Conservation (phyloP, 2,797 vertebrate genomes). For the Megalops cyprinoides region DNA sequence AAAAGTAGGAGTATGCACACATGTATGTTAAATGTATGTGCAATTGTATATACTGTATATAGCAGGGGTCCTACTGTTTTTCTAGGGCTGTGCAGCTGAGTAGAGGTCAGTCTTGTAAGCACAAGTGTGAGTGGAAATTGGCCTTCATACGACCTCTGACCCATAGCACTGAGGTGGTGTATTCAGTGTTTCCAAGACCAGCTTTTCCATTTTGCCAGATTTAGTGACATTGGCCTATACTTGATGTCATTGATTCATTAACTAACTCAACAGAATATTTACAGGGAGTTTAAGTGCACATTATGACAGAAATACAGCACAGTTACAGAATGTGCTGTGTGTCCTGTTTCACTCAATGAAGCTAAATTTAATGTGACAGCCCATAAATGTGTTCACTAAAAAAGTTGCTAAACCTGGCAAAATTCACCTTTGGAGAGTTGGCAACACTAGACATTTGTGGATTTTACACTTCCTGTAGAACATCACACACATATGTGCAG, state of each 20-base stretch:
- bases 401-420: too few relatives aligned
- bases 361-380: neutral
- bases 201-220: neutral
- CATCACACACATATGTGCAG: neutral
- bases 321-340: neutral
- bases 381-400: neutral
- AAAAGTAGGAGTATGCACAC: conserved; percentile 55
- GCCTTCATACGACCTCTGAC: conserved; percentile 27
- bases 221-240: neutral
- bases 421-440: neutral
- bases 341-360: neutral
- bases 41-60: conserved; percentile 66
- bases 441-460: too few relatives aligned
- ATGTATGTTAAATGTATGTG: conserved; percentile 62
- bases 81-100: conserved; percentile 48
- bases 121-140: conserved; percentile 51
- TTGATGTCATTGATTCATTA: neutral
- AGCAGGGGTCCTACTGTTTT: conserved; percentile 45
- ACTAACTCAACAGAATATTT: neutral
- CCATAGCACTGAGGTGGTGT: neutral
- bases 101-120: conserved; percentile 56
- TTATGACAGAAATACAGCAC: neutral
- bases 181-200: conserved; percentile 1
- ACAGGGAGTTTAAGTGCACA: neutral
- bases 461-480: neutral